Percentiles rank a stretch among this genome's conserved stretches.
These are phyloP conservation scores for Mesoclemmys tuberculata DNA, from an alignment of 2,113 vertebrate genomes.

Conservation along the genomic window DNA sequence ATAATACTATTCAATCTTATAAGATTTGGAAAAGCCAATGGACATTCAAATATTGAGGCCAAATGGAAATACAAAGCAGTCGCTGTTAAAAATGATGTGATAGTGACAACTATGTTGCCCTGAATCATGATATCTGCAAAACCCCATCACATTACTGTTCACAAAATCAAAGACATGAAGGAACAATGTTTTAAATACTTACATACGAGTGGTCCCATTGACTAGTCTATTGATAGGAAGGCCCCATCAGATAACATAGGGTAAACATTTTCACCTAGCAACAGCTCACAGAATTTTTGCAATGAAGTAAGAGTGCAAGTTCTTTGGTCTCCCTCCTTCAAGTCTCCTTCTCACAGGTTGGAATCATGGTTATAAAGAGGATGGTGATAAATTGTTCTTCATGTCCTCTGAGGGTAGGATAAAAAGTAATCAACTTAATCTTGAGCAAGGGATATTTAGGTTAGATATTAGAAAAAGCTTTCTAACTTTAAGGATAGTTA, in stretches of 20 bases:
- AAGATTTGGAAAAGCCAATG: not conserved
- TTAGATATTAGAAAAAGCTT: not conserved
- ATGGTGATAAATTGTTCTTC: not conserved
- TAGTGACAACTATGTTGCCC: not conserved
- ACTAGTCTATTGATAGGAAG: not conserved
- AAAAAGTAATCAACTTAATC: not conserved
- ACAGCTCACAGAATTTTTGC: not conserved
- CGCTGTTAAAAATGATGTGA: not conserved
- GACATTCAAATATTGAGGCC: not conserved
- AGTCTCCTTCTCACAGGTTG: rapidly evolving
- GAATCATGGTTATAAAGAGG: not conserved
- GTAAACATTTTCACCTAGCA: not conserved
- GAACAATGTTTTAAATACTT: not conserved
- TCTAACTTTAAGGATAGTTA: not conserved
- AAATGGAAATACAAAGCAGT: not conserved
- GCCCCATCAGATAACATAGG: not conserved
- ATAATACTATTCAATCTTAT: not conserved
- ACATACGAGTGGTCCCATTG: not conserved
- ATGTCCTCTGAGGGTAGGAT: not conserved
- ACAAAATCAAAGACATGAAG: not conserved
- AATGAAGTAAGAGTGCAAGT: not conserved
- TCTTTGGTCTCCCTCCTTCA: not conserved
- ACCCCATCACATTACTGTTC: not conserved
- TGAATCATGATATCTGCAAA: not conserved
- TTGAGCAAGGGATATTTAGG: not conserved